phyloP scores from a whole-genome alignment of 1,140 invertebrate genomes.

The Augochlora pura region DNA sequence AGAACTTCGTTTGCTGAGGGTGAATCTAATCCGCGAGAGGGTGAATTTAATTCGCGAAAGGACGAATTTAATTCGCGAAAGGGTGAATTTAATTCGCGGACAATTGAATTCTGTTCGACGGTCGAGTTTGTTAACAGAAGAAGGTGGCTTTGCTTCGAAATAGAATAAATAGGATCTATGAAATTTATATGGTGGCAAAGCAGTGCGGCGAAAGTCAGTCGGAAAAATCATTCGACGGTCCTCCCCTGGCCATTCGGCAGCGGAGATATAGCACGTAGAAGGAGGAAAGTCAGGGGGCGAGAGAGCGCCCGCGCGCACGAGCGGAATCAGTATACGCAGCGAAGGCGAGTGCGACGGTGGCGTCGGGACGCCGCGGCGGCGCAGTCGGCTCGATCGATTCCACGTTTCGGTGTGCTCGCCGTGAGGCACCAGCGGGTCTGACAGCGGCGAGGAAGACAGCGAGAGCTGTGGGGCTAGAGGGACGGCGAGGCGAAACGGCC shows the following conservation, averaged over 20 bases:
- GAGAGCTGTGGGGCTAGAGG: neutral
- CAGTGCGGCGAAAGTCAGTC: neutral
- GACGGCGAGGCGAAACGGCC: neutral
- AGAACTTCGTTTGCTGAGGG: too few relatives aligned
- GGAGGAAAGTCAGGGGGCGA: constrained; percentile 4
- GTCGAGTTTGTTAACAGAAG: too few relatives aligned
- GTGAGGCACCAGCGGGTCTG: neutral
- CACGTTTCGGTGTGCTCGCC: constrained; percentile 50
- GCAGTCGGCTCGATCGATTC: constrained; percentile 72
- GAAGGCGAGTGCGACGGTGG: constrained; percentile 39
- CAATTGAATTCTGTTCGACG: too few relatives aligned
- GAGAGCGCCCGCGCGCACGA: constrained; percentile 1
- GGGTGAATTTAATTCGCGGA: too few relatives aligned
- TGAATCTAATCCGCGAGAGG: too few relatives aligned
- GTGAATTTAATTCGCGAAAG: too few relatives aligned
- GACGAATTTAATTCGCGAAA: too few relatives aligned
- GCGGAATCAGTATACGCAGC: constrained; percentile 43
- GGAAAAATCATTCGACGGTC: neutral
- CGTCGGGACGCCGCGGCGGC: constrained; percentile 77
- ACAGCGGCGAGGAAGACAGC: constrained; percentile 8
- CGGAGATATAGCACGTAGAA: constrained; percentile 19
- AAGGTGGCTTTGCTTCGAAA: too few relatives aligned
- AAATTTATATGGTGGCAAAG: too few relatives aligned
- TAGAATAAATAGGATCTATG: too few relatives aligned
- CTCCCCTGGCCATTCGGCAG: neutral